These are phyloP conservation scores for Calameuta idolon DNA, from an alignment of 2,888 invertebrate genomes.

Conservation along the genomic window DNA sequence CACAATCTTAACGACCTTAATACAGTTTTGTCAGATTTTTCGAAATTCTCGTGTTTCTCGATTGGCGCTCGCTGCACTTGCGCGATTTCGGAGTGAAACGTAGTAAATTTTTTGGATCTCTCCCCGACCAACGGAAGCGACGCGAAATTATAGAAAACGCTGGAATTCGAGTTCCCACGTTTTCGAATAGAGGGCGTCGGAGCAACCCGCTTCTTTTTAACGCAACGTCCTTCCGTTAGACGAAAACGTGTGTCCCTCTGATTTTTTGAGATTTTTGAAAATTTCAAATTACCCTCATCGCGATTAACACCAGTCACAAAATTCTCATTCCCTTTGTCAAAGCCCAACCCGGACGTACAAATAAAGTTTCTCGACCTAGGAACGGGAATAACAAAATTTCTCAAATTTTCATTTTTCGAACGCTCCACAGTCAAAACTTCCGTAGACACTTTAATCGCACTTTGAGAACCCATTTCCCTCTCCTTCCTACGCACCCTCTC, in stretches of 20 bases:
- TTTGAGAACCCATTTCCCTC: not conserved
- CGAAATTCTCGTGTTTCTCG: not conserved
- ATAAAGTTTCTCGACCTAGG: not conserved
- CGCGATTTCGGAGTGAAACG: not conserved
- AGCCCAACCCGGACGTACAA: not conserved
- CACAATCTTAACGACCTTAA: not conserved
- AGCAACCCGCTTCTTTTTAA: slow-evolving; percentile 12
- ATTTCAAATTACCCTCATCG: not conserved
- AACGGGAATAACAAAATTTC: not conserved
- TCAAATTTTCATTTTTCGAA: not conserved
- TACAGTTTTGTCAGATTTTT: not conserved
- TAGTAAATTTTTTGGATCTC: not conserved
- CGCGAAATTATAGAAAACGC: not conserved
- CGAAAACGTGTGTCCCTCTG: not conserved
- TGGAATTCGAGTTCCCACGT: not conserved
- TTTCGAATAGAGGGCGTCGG: slow-evolving; percentile 23
- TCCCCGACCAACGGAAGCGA: not conserved
- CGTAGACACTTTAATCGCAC: not conserved
- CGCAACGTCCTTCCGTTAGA: not conserved
- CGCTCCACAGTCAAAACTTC: not conserved
- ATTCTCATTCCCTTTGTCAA: not conserved
- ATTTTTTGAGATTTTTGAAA: not conserved
- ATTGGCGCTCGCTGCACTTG: not conserved
- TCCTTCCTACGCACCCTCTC: slow-evolving; percentile 49
- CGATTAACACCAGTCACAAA: not conserved